Evolutionary conservation across 1,140 invertebrate species (phyloP).

Genomic region (Asobara japonica): DNA sequence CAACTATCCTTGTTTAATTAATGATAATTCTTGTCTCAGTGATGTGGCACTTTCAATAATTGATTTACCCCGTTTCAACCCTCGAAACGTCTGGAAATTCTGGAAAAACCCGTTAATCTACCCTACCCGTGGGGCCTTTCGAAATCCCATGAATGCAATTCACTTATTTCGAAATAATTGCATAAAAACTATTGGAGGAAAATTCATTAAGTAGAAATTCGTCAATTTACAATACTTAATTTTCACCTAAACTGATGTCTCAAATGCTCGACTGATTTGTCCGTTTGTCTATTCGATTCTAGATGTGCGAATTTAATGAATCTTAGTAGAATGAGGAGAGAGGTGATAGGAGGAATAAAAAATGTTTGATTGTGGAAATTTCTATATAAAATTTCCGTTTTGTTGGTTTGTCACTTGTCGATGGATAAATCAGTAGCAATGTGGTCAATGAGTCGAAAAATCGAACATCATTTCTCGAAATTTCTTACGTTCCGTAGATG

Average conservation of each 20-base stretch:
- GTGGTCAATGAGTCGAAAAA: too few species aligned
- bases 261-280: neutral
- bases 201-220: neutral
- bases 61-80: neutral
- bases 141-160: neutral
- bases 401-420: too few species aligned
- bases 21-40: neutral
- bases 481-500: too few species aligned
- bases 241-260: neutral
- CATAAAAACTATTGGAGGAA: conserved; percentile 3
- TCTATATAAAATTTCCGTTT: too few species aligned
- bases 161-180: neutral
- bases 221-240: neutral
- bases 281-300: neutral
- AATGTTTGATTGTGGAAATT: neutral
- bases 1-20: neutral
- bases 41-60: conserved; percentile 9
- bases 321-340: neutral
- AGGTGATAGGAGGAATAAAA: neutral
- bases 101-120: neutral
- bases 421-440: too few species aligned
- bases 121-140: neutral
- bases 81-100: neutral
- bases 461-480: too few species aligned
- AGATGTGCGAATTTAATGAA: neutral